Evolutionary conservation across 2,888 invertebrate genomes (phyloP).

Genomic region (Aradus depressus): DNA sequence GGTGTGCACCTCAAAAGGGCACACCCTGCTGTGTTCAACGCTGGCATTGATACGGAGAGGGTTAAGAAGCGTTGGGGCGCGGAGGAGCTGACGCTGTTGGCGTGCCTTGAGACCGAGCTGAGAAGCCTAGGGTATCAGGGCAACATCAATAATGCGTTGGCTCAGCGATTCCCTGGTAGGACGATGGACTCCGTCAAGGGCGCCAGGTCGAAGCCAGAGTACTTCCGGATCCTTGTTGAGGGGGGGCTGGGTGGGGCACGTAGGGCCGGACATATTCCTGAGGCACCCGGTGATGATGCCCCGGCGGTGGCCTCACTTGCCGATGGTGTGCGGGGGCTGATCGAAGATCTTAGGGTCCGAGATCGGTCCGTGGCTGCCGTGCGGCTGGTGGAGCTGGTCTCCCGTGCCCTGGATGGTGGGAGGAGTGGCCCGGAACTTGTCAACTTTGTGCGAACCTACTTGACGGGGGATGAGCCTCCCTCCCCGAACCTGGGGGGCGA

Average conservation of each 20-base stretch:
- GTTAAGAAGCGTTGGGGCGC: not conserved
- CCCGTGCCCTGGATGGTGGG: not conserved
- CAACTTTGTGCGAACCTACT: too few relatives aligned
- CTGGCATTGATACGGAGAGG: not conserved
- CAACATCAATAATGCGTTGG: not conserved
- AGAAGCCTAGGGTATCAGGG: not conserved
- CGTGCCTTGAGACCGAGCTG: not conserved
- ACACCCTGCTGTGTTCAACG: not conserved
- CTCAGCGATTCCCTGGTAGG: not conserved
- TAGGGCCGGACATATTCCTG: not conserved
- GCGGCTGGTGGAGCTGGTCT: not conserved
- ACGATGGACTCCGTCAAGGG: not conserved
- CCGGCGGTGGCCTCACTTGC: not conserved
- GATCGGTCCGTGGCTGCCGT: too few relatives aligned
- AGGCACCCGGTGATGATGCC: not conserved
- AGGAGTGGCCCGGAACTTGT: not conserved
- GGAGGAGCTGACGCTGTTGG: not conserved
- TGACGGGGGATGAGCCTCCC: too few relatives aligned
- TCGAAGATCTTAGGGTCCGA: too few relatives aligned
- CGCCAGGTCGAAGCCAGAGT: not conserved
- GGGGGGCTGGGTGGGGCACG: not conserved
- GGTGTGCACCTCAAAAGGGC: not conserved
- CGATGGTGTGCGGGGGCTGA: too few relatives aligned
- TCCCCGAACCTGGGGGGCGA: too few relatives aligned
- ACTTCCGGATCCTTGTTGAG: not conserved